Evolutionary conservation across 2,797 vertebrate species (phyloP).

Genomic region (Rhadinocentrus ornatus): DNA sequence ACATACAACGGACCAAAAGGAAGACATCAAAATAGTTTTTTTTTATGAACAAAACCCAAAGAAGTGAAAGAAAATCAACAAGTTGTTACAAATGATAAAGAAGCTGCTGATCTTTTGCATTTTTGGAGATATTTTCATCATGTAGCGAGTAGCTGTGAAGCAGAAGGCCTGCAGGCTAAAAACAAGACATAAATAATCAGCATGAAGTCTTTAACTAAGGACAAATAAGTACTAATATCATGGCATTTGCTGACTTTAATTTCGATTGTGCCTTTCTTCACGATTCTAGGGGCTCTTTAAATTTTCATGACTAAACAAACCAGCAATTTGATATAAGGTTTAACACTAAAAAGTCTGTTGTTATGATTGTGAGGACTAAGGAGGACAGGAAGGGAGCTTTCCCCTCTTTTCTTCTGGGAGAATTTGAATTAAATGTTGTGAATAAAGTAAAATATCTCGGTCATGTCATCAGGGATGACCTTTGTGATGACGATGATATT

Average conservation of each 20-base stretch:
- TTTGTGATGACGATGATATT: too few relatives aligned
- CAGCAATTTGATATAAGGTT: too few relatives aligned
- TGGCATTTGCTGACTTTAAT: neutral
- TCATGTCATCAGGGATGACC: too few relatives aligned
- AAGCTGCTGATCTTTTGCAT: neutral
- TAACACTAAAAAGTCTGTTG: too few relatives aligned
- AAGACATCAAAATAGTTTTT: conserved; percentile 1
- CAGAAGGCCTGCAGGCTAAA: neutral
- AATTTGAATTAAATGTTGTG: too few relatives aligned
- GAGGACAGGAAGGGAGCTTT: too few relatives aligned
- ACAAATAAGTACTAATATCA: neutral
- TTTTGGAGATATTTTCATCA: neutral
- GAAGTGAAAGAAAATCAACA: neutral
- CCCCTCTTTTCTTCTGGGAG: too few relatives aligned
- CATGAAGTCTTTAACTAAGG: neutral
- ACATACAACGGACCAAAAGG: conserved; percentile 13
- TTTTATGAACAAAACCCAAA: conserved; percentile 7
- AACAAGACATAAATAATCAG: neutral
- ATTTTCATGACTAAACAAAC: neutral
- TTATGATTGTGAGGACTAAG: too few relatives aligned
- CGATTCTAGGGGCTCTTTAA: neutral
- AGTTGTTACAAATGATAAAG: neutral
- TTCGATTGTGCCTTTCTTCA: neutral
- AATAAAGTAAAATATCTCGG: too few relatives aligned
- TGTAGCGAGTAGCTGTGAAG: neutral